Conservation (phyloP, 2,113 vertebrate genomes). For the Austrofundulus limnaeus region DNA sequence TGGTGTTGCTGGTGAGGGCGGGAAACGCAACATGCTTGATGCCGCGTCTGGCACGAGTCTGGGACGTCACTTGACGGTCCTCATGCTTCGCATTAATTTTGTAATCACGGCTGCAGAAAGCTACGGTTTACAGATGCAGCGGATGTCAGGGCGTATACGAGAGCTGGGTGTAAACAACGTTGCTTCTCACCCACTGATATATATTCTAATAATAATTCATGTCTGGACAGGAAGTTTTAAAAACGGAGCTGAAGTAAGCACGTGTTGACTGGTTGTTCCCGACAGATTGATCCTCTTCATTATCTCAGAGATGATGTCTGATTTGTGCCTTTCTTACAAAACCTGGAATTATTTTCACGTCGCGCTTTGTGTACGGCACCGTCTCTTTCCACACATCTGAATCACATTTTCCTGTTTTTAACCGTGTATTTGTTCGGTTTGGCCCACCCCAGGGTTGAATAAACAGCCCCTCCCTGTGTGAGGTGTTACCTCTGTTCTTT, state of each 20-base stretch:
- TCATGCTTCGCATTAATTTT: slow-evolving; percentile 62
- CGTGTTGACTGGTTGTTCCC: slow-evolving; percentile 16
- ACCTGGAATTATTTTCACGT: slow-evolving; percentile 25
- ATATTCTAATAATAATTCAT: slow-evolving; percentile 24
- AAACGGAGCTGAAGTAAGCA: slow-evolving; percentile 9
- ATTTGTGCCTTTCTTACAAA: slow-evolving; percentile 32
- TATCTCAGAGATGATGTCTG: slow-evolving; percentile 22
- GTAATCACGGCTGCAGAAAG: slow-evolving; percentile 50
- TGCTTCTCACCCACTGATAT: slow-evolving; percentile 54
- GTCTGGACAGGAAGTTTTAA: slow-evolving; percentile 11
- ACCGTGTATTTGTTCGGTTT: slow-evolving; percentile 41
- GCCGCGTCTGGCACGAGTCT: slow-evolving; percentile 57
- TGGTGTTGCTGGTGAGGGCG: slow-evolving; percentile 11
- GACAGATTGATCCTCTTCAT: slow-evolving; percentile 29
- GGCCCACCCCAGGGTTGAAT: slow-evolving; percentile 34
- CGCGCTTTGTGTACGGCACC: slow-evolving; percentile 19
- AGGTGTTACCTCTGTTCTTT: slow-evolving; percentile 18
- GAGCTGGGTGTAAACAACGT: slow-evolving; percentile 52
- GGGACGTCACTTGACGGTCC: slow-evolving; percentile 42
- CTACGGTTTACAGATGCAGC: slow-evolving; percentile 48
- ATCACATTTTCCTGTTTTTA: slow-evolving; percentile 55
- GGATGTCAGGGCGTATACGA: slow-evolving; percentile 57
- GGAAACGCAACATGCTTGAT: slow-evolving; percentile 54
- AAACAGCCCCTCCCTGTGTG: slow-evolving; percentile 46
- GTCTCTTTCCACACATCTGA: slow-evolving; percentile 57